Conservation (phyloP, 2,888 invertebrate genomes). For the Drosophila kuntzei region DNA sequence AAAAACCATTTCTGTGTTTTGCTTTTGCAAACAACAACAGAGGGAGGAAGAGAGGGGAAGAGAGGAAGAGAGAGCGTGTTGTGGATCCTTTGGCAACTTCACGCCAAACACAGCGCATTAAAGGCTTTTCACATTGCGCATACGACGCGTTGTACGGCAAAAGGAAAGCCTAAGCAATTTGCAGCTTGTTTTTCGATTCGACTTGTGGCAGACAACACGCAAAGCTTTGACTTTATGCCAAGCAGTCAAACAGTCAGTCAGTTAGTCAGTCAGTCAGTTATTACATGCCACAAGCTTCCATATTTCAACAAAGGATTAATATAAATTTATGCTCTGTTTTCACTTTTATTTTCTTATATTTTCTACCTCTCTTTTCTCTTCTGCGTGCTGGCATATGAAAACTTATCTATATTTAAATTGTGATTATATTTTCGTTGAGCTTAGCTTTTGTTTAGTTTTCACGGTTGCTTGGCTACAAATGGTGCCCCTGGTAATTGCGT, state of each 20-base stretch:
- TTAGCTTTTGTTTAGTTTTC: conserved; percentile 48
- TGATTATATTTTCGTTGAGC: conserved; percentile 51
- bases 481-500: conserved; percentile 55
- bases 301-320: conserved; percentile 70
- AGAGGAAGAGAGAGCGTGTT: conserved; percentile 13
- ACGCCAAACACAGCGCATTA: conserved; percentile 60
- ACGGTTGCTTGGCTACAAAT: conserved; percentile 63
- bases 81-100: conserved; percentile 54
- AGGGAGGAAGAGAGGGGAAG: background rate
- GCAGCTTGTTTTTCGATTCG: conserved; percentile 54
- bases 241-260: conserved; percentile 30
- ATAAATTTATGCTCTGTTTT: conserved; percentile 30
- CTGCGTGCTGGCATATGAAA: conserved; percentile 44
- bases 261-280: conserved; percentile 36
- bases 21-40: conserved; percentile 23
- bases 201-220: conserved; percentile 64
- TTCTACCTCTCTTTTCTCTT: background rate
- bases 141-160: conserved; percentile 56
- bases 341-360: background rate
- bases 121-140: conserved; percentile 67
- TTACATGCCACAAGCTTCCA: conserved; percentile 45
- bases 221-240: conserved; percentile 71
- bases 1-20: conserved; percentile 76
- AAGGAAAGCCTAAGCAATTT: conserved; percentile 49
- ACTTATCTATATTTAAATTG: conserved; percentile 62